Evolutionary conservation across 2,113 vertebrate genomes (phyloP).

Genomic region (Eurypyga helias): DNA sequence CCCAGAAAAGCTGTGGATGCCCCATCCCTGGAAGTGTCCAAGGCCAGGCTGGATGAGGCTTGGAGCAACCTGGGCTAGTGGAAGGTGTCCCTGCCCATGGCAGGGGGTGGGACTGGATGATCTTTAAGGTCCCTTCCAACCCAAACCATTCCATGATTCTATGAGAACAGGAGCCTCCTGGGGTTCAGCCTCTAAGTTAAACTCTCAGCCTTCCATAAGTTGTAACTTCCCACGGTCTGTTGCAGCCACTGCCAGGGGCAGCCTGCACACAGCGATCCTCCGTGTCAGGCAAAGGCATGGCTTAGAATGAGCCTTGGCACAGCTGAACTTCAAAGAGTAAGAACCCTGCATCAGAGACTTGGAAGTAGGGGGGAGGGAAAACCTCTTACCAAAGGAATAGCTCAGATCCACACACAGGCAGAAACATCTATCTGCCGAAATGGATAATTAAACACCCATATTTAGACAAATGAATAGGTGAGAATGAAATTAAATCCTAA

Average conservation of each 20-base stretch:
- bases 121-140: too few relatives aligned
- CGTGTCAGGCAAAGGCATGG: accelerated
- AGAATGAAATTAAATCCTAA: slow-evolving; percentile 33
- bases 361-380: not conserved
- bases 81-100: too few relatives aligned
- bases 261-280: not conserved
- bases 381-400: not conserved
- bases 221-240: not conserved
- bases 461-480: slow-evolving; percentile 39
- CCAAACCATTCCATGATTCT: too few relatives aligned
- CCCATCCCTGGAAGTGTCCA: too few relatives aligned
- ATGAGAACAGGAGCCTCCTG: too few relatives aligned
- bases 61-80: too few relatives aligned
- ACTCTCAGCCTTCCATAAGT: not conserved
- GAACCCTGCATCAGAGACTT: not conserved
- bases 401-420: not conserved
- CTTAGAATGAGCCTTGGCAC: not conserved
- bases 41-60: too few relatives aligned
- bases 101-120: too few relatives aligned
- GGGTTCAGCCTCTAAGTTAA: not conserved
- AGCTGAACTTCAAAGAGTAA: not conserved
- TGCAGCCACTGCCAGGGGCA: not conserved
- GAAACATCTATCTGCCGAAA: not conserved
- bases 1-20: too few relatives aligned
- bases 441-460: slow-evolving; percentile 64